These are phyloP conservation scores for Argyra leucocephala DNA, from an alignment of 2,888 invertebrate species.

Conservation along the genomic window DNA sequence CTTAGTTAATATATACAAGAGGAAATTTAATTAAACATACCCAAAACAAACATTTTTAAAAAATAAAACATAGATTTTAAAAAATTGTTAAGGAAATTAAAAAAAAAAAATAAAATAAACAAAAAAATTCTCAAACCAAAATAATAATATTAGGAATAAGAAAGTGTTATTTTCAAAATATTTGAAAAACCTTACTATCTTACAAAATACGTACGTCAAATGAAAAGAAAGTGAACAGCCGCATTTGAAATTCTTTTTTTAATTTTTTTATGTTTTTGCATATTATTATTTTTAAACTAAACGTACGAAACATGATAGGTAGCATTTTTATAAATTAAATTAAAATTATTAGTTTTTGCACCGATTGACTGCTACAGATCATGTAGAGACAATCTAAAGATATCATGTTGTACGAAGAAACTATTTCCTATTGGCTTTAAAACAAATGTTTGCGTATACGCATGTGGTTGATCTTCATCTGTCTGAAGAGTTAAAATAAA, in stretches of 20 bases:
- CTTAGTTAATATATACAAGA: too few relatives aligned
- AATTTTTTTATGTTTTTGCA: background rate
- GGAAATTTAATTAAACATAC: too few relatives aligned
- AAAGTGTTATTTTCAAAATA: too few relatives aligned
- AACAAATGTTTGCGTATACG: slow-evolving; percentile 88
- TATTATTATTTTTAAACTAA: background rate
- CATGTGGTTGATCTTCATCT: slow-evolving; percentile 89
- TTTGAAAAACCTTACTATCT: too few relatives aligned
- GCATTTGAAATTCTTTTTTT: background rate
- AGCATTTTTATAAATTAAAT: background rate
- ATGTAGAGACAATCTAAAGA: slow-evolving; percentile 88
- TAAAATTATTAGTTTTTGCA: slow-evolving; percentile 16
- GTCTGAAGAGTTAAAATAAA: slow-evolving; percentile 53
- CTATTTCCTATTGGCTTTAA: slow-evolving; percentile 78
- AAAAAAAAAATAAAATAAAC: too few relatives aligned
- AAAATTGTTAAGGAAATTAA: too few relatives aligned
- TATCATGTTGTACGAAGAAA: slow-evolving; percentile 90
- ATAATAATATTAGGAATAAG: too few relatives aligned
- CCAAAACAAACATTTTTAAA: too few relatives aligned
- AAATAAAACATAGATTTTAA: too few relatives aligned
- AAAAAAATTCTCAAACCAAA: too few relatives aligned
- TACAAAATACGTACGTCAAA: background rate
- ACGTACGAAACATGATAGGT: background rate
- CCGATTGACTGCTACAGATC: slow-evolving; percentile 50
- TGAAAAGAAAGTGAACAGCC: background rate